Percentiles rank a stretch among this genome's conserved stretches.
Evolutionary conservation across 2,888 invertebrate genomes (phyloP).

Genomic region (Idaea biselata): DNA sequence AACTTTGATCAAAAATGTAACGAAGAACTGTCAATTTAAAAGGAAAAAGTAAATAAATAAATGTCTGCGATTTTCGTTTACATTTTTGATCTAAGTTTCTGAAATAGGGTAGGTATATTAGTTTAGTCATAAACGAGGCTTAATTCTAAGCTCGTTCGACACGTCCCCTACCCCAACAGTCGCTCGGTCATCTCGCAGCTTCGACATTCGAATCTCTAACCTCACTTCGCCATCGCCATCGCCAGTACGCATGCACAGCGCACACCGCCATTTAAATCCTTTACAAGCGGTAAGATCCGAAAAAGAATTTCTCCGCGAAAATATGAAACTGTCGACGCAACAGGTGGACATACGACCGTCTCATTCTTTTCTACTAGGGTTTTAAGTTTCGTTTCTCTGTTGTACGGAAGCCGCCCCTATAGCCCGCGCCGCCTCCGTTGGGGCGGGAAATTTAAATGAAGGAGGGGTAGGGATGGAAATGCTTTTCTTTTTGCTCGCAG

Average conservation of each 20-base stretch:
- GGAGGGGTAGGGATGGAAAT: conserved; percentile 75
- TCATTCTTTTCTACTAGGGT: conserved; percentile 76
- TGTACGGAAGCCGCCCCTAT: conserved; percentile 76
- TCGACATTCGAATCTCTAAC: conserved; percentile 59
- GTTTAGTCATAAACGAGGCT: no score
- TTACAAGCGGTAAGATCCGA: conserved; percentile 66
- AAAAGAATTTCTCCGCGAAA: conserved; percentile 73
- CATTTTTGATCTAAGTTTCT: no score
- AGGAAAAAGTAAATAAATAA: no score
- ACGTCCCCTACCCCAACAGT: conserved; percentile 22
- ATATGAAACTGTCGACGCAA: conserved; percentile 73
- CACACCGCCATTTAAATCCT: conserved; percentile 66
- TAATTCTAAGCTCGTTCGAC: no score
- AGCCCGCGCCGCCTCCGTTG: conserved; percentile 67
- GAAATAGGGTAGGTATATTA: no score
- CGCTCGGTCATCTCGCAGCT: conserved; percentile 17
- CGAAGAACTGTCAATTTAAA: no score
- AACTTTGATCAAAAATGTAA: no score
- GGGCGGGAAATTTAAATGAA: conserved; percentile 78
- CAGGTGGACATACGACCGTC: conserved; percentile 76
- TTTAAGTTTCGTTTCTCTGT: conserved; percentile 69
- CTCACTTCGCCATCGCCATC: conserved; percentile 58
- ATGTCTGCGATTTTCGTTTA: no score
- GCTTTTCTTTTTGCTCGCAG: conserved; percentile 78
- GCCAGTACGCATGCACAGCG: conserved; percentile 68